These are phyloP conservation scores for Copsychus sechellarum DNA, from an alignment of 2,113 vertebrate genomes.

Conservation along the genomic window DNA sequence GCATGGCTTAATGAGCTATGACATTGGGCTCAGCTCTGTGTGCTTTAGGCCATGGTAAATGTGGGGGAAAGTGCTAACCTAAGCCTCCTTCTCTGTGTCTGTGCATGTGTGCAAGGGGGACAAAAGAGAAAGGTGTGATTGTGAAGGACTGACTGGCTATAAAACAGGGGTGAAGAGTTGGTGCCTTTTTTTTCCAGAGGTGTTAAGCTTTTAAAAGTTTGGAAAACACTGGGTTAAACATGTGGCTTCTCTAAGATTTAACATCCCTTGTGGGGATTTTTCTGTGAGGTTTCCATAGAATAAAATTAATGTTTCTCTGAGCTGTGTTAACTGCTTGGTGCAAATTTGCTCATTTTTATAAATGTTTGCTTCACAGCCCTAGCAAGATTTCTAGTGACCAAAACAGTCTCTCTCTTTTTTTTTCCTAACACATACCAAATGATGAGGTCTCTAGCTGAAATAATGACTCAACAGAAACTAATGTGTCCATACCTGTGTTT, in stretches of 20 bases:
- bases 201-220: conserved; percentile 62
- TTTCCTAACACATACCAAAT: background rate
- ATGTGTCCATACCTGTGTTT: background rate
- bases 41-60: background rate
- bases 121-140: conserved; percentile 24
- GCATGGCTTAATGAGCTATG: background rate
- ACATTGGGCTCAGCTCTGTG: background rate
- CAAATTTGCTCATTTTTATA: conserved; percentile 44
- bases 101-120: background rate
- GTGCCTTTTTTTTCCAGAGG: conserved; percentile 46
- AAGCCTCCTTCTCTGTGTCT: background rate
- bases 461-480: background rate
- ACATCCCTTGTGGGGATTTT: conserved; percentile 3
- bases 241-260: conserved; percentile 11
- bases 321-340: conserved; percentile 52
- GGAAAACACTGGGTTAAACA: conserved; percentile 48
- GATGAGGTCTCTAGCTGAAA: background rate
- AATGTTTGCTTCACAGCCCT: background rate
- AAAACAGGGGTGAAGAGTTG: conserved; percentile 47
- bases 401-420: background rate
- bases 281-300: conserved; percentile 20
- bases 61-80: background rate
- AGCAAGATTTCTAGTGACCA: background rate
- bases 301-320: conserved; percentile 50
- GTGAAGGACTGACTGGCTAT: conserved; percentile 19